Base-by-base conservation (phyloP, 2,113 vertebrate genomes). In the Melanotaenia duboulayi region DNA sequence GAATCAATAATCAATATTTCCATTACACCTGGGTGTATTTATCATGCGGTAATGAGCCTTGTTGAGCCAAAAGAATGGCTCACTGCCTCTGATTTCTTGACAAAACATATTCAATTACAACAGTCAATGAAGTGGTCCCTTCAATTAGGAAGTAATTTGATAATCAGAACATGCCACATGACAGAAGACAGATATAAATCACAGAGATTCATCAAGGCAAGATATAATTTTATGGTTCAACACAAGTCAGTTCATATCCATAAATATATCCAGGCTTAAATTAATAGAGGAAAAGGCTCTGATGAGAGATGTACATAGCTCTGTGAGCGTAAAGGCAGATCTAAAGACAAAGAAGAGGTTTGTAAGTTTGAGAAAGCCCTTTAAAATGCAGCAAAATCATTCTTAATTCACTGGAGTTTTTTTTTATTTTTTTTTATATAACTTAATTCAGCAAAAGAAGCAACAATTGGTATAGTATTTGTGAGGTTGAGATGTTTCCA, bases 1-100 rank as follows among this genome's bases (percentile, higher is more conserved):
- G 20, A 67, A 77, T 78, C 54, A 67, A 66, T 74, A 62, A 79
- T 74, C 61, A 83, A 74, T 74, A 46, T 19, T 14, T 35, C 48
- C 17, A 48, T 22, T 44, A 59, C 19, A 70, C 19, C 13, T 64
- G 7, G 22, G 25, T 55, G 22, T 11, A 59, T 58, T 51, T 49
- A 25, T 49, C 23, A 17, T 23, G 22, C 54, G 16, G 58, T 39
- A 35, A 70, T 61, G 23, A 13, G 28, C 16, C 24, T 35, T 11
- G 54, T 22, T 7, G 19, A 20, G 7, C 1, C 50, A 57, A 74
- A 63, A 37, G 22, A 52, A 13, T 10, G 6, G 35, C 32, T 78
- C 50, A 28, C 57, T 72, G 61, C 22, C 28, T 68, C 65, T 55
- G 22, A 23, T 39, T 62, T 32, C 46, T 24, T 2, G 51, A 9